Percentiles rank a stretch among this genome's conserved stretches.
These are phyloP conservation scores for Margarornis squamiger DNA, from an alignment of 2,797 vertebrate species.

Conservation along the genomic window DNA sequence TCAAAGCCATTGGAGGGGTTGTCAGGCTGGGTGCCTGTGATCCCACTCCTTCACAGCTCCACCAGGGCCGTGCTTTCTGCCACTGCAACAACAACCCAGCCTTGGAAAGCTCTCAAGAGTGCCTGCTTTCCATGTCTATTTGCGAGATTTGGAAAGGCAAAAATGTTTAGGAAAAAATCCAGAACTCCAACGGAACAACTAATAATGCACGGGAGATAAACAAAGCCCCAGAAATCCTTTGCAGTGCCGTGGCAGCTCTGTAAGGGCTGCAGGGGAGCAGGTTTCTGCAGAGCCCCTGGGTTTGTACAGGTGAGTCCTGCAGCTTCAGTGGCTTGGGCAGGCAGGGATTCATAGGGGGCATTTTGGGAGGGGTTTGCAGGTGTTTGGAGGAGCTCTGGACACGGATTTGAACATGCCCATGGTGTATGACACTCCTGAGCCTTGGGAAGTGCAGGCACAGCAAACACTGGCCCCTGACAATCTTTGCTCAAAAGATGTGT, in stretches of 20 bases:
- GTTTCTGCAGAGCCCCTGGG: not conserved
- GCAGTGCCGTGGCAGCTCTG: not conserved
- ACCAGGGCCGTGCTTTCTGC: not conserved
- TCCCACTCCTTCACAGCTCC: not conserved
- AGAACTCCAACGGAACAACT: not conserved
- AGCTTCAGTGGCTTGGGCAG: not conserved
- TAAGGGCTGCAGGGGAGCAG: not conserved
- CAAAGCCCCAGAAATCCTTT: not conserved
- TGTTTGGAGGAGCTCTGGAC: not conserved
- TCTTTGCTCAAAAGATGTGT: not conserved
- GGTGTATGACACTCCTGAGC: fast-evolving
- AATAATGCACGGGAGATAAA: not conserved
- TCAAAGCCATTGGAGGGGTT: not conserved
- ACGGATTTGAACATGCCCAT: fast-evolving
- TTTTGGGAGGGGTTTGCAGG: not conserved
- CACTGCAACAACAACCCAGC: not conserved
- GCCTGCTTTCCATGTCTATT: not conserved
- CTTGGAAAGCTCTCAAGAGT: not conserved
- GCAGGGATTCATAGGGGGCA: not conserved
- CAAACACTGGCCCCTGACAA: not conserved
- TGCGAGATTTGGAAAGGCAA: not conserved
- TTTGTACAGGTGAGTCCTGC: not conserved
- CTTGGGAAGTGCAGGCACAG: not conserved
- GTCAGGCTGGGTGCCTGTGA: not conserved
- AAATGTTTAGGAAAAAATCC: not conserved